These are phyloP conservation scores for Matsumyia berberina DNA, from an alignment of 2,888 invertebrate genomes.

Conservation along the genomic window DNA sequence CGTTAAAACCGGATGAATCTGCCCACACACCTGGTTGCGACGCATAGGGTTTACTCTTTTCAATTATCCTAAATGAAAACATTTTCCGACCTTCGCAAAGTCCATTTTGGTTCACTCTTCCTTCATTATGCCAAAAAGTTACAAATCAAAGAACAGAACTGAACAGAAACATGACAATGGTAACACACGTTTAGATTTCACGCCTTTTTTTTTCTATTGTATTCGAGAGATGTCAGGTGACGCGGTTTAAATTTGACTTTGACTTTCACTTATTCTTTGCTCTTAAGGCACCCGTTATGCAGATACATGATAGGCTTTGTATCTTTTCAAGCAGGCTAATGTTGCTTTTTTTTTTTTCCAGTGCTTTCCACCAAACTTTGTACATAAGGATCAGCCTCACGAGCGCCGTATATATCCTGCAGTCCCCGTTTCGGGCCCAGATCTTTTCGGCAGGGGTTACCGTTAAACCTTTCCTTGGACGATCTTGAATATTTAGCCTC, in stretches of 20 bases:
- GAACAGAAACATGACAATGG: background rate
- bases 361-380: too few species aligned
- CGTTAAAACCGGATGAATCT: constrained; percentile 10
- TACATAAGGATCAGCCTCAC: too few species aligned
- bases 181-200: constrained; percentile 2
- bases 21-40: constrained; percentile 47
- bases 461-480: too few species aligned
- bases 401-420: too few species aligned
- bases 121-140: background rate
- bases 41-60: background rate
- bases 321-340: too few species aligned
- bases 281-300: too few species aligned
- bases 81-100: constrained; percentile 9
- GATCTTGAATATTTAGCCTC: too few species aligned
- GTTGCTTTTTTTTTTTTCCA: background rate
- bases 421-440: too few species aligned
- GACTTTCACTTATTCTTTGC: constrained; percentile 15
- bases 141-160: background rate
- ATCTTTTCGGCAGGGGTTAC: too few species aligned
- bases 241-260: background rate
- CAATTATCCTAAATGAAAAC: constrained; percentile 17
- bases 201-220: constrained; percentile 2
- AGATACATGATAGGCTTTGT: too few species aligned
- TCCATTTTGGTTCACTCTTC: background rate
- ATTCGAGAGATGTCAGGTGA: constrained; percentile 29